A percentile compares a stretch with the other conserved stretches of the same genome.
Evolutionary conservation across 2,888 invertebrate species (phyloP).

Genomic region (Idaea aversata): DNA sequence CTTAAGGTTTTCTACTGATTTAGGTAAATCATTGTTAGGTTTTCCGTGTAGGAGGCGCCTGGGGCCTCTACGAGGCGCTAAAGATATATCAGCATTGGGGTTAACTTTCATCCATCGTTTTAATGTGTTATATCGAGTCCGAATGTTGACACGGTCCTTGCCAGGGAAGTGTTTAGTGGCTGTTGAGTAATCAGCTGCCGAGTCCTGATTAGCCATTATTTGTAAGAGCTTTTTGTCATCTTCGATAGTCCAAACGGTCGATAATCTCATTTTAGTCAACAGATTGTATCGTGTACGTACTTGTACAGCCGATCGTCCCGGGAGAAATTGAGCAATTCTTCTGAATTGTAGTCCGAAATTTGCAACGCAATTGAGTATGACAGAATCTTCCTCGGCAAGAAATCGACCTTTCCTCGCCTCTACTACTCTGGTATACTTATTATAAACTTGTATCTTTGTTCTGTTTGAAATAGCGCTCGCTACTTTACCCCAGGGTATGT

Average conservation of each 20-base stretch:
- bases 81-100: slow-evolving; percentile 57
- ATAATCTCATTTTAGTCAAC: slow-evolving; percentile 60
- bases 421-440: slow-evolving; percentile 67
- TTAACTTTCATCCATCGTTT: slow-evolving; percentile 70
- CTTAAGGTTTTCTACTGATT: slow-evolving; percentile 60
- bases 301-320: slow-evolving; percentile 82
- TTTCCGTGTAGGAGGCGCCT: slow-evolving; percentile 53
- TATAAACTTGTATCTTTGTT: slow-evolving; percentile 84
- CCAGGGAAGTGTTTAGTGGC: slow-evolving; percentile 76
- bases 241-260: slow-evolving; percentile 79
- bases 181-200: slow-evolving; percentile 50
- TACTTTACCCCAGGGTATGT: slow-evolving; percentile 88
- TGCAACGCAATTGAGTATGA: slow-evolving; percentile 81
- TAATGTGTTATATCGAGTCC: slow-evolving; percentile 81
- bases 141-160: slow-evolving; percentile 79
- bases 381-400: slow-evolving; percentile 83
- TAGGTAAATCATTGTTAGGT: slow-evolving; percentile 47
- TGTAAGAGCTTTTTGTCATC: slow-evolving; percentile 82
- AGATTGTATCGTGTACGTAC: slow-evolving; percentile 81
- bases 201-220: slow-evolving; percentile 73
- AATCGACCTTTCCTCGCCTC: slow-evolving; percentile 82
- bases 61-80: slow-evolving; percentile 62
- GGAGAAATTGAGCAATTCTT: slow-evolving; percentile 79
- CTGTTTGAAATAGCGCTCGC: slow-evolving; percentile 82
- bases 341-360: slow-evolving; percentile 83